Percentiles rank a stretch among this genome's conserved stretches.
Conservation (phyloP, 2,888 invertebrate genomes). For the Rhimphoctona megacephalus region DNA sequence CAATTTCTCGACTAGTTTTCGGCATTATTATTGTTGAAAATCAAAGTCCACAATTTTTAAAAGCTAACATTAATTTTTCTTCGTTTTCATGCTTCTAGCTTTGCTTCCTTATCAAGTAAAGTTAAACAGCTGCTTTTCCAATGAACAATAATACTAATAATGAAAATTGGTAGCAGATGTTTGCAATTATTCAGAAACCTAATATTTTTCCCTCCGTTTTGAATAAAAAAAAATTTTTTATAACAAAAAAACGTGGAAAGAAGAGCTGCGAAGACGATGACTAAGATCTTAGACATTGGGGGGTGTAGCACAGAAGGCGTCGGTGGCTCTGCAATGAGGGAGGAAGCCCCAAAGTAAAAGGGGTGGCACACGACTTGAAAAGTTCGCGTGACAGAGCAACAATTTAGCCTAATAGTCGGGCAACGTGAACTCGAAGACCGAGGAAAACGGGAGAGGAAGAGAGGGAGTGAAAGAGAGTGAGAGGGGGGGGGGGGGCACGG, state of each 20-base stretch:
- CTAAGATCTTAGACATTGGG: constrained; percentile 18
- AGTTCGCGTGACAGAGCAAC: constrained; percentile 64
- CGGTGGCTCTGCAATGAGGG: constrained; percentile 41
- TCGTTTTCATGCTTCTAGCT: neutral
- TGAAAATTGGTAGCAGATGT: neutral
- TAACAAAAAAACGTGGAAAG: neutral
- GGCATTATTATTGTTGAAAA: neutral
- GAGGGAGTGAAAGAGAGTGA: too few species aligned
- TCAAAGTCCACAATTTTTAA: neutral
- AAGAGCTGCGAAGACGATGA: constrained; percentile 18
- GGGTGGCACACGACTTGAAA: constrained; percentile 49
- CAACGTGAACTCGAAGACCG: constrained; percentile 42
- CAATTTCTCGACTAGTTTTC: neutral
- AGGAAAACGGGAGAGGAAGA: constrained; percentile 24
- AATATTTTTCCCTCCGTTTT: neutral
- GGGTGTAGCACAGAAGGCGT: constrained; percentile 12
- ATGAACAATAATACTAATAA: neutral
- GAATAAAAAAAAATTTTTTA: neutral
- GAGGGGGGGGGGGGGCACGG: neutral
- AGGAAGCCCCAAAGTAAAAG: constrained; percentile 45
- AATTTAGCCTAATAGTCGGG: constrained; percentile 61
- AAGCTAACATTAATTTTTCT: neutral
- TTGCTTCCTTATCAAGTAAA: neutral
- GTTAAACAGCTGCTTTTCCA: neutral
- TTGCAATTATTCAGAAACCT: neutral